A percentile compares a stretch with the other conserved stretches of the same genome.
Evolutionary conservation across 2,888 invertebrate species (phyloP).

Genomic region (Phalera bucephala): DNA sequence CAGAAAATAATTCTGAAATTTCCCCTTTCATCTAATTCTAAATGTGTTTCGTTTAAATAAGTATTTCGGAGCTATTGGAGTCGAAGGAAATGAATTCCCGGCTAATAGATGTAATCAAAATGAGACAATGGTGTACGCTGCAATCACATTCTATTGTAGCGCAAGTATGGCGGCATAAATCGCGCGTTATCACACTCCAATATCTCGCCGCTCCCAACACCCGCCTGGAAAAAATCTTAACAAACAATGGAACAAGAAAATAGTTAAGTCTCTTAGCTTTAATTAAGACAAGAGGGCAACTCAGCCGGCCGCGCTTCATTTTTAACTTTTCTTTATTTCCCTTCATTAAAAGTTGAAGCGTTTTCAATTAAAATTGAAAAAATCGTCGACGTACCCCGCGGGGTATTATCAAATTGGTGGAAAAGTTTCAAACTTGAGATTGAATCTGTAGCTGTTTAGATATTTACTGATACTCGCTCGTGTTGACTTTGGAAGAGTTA

Average conservation of each 20-base stretch:
- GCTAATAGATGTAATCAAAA: slow-evolving; percentile 15
- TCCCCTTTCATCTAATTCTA: neutral
- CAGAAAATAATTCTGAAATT: neutral
- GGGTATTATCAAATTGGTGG: slow-evolving; percentile 20
- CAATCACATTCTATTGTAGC: slow-evolving; percentile 7
- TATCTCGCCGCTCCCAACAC: slow-evolving; percentile 15
- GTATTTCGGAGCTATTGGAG: neutral
- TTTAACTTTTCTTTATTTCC: slow-evolving; percentile 49
- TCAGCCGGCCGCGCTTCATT: slow-evolving; percentile 31
- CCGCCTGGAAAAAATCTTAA: slow-evolving; percentile 20
- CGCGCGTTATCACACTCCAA: slow-evolving; percentile 19
- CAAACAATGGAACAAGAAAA: slow-evolving; percentile 47
- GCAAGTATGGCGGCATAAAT: slow-evolving; percentile 10
- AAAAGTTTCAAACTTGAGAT: slow-evolving; percentile 12
- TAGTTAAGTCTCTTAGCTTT: slow-evolving; percentile 45
- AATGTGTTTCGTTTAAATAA: neutral
- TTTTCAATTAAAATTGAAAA: slow-evolving; percentile 61
- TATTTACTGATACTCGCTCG: slow-evolving; percentile 21
- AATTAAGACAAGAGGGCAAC: slow-evolving; percentile 48
- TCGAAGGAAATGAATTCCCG: neutral
- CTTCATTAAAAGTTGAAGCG: slow-evolving; percentile 64
- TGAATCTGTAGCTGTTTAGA: slow-evolving; percentile 16
- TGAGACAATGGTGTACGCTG: slow-evolving; percentile 1
- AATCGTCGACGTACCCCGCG: slow-evolving; percentile 20
- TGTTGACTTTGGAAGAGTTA: slow-evolving; percentile 18